Conservation (phyloP, 2,888 invertebrate genomes). For the Oscheius myriophilus region DNA sequence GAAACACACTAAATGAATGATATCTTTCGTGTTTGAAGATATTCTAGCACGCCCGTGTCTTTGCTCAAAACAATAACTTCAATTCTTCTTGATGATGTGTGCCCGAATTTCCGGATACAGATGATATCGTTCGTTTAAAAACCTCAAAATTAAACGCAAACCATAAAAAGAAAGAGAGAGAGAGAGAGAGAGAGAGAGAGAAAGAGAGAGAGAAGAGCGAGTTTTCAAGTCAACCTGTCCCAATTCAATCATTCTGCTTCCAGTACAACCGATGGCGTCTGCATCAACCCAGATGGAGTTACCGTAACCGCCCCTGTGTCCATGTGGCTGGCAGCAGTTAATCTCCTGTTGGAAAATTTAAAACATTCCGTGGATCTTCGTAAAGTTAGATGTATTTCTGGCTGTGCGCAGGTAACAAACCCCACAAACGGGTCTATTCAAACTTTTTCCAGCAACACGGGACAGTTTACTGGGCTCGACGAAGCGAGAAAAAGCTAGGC, state of each 20-base stretch:
- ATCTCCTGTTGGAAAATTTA: conserved; percentile 84
- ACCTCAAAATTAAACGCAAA: too few relatives aligned
- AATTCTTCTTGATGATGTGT: too few relatives aligned
- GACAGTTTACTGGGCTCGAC: conserved; percentile 90
- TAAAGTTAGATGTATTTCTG: conserved; percentile 85
- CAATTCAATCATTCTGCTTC: not conserved
- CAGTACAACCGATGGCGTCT: conserved; percentile 41
- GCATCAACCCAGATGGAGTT: conserved; percentile 46
- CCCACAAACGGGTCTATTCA: not conserved
- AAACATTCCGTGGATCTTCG: conserved; percentile 81
- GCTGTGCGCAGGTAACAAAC: conserved; percentile 84
- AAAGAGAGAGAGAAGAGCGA: too few relatives aligned
- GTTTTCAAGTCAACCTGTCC: not conserved
- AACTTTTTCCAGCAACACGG: conserved; percentile 87
- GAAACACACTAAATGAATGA: too few relatives aligned
- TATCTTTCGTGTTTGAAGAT: too few relatives aligned
- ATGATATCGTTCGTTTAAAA: too few relatives aligned
- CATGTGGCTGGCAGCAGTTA: conserved; percentile 95
- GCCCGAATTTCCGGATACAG: too few relatives aligned
- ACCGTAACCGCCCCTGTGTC: conserved; percentile 78
- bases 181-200: too few relatives aligned
- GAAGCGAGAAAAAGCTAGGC: conserved; percentile 78
- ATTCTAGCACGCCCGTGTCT: too few relatives aligned
- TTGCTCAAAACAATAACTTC: too few relatives aligned
- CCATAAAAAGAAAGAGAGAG: too few relatives aligned